Base-by-base conservation (phyloP, 2,888 invertebrate genomes). In the Synergus laeviventris region DNA sequence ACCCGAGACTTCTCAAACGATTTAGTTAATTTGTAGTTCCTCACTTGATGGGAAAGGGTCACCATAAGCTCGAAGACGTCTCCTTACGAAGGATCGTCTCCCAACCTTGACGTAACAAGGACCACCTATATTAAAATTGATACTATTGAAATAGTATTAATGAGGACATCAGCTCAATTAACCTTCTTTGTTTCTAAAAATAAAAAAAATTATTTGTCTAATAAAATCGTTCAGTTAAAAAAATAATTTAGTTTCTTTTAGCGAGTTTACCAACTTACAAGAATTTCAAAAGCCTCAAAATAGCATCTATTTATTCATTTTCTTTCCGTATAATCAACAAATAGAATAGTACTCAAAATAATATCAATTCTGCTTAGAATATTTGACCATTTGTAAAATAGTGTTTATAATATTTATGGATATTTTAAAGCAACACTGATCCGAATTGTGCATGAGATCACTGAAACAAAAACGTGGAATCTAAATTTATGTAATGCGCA, bases 51-150 rank as follows among this genome's bases (percentile, higher is more conserved):
- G 70, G 70, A 70, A 70, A 70, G 70, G 70, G n/a, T 70, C 77
- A 56, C 77, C 73, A 74, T 76, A 77, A 11, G 79, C 78, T 12
- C 77, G 54, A 12, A 82, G 76, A 9, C 81, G 78, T 36, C 81
- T 79, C 5, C 81, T 76, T 1, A 82, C 79, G 75, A 82, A 82
- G 59, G 81, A 79, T 70, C 79, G 81, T 31, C 81, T 75, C 14
- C 81, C 80, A 73, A 66, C 66, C 21, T 78, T 80, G 16, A 74
- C 59, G 73, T 81, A 82, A 24, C 66, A 45, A 24, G 81, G 81
- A 74, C 80, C 81, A 70, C 49, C 70, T 70, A 49, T 14, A 12
- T 56, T 49, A 31, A 70, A 70, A 70, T 24, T 36, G 49, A 49
- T 49, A 36, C 70, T 49, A 70, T 31, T 49, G n/a, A 31, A 70